These are phyloP conservation scores for Embiotoca jacksoni DNA, from an alignment of 2,113 vertebrate species.

Conservation along the genomic window DNA sequence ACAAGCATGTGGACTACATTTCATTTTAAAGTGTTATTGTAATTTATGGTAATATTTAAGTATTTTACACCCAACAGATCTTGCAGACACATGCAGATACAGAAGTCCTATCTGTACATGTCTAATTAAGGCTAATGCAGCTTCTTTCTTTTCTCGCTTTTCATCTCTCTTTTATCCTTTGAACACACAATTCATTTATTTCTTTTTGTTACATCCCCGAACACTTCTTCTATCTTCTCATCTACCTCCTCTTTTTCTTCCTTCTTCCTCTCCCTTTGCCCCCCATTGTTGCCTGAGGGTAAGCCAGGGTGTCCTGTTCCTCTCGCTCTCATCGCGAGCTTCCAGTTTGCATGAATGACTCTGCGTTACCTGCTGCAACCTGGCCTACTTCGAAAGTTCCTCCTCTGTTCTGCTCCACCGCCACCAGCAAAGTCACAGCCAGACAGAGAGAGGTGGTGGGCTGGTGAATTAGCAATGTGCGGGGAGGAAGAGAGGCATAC, in stretches of 20 bases:
- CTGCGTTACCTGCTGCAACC: slow-evolving; percentile 76
- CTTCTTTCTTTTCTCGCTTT: slow-evolving; percentile 7
- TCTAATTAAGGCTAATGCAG: slow-evolving; percentile 14
- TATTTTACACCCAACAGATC: slow-evolving; percentile 8
- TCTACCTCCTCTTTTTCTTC: not conserved
- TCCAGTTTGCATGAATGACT: slow-evolving; percentile 70
- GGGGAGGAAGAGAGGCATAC: slow-evolving; percentile 15
- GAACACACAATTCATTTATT: not conserved
- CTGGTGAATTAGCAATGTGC: slow-evolving; percentile 45
- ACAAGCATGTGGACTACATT: not conserved
- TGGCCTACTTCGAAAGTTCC: slow-evolving; percentile 77
- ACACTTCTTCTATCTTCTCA: not conserved
- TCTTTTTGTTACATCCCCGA: not conserved
- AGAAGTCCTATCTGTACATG: not conserved
- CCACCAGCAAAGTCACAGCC: slow-evolving; percentile 77
- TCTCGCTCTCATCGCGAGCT: slow-evolving; percentile 43
- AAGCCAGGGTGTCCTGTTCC: slow-evolving; percentile 63
- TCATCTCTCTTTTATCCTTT: not conserved
- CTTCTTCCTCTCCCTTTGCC: slow-evolving; percentile 2
- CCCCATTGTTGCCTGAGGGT: slow-evolving; percentile 42
- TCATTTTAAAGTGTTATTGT: not conserved
- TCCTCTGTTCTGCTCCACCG: slow-evolving; percentile 53
- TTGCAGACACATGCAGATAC: not conserved
- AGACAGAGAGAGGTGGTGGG: slow-evolving; percentile 48
- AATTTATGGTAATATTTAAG: slow-evolving; percentile 23